A percentile compares a stretch with the other conserved stretches of the same genome.
Evolutionary conservation across 2,797 vertebrate genomes (phyloP).

Genomic region (Merluccius polli): DNA sequence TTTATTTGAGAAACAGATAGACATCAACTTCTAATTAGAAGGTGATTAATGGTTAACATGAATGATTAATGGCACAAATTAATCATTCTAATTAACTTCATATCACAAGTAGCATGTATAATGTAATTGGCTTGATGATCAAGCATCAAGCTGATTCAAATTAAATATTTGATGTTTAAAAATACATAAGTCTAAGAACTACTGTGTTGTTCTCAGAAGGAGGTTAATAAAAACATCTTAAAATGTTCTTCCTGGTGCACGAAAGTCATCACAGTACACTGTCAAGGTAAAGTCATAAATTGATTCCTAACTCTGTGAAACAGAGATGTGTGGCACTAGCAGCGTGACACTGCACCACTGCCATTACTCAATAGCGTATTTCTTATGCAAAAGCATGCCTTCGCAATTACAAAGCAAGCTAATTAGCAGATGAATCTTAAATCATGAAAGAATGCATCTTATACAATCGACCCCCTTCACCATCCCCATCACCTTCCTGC

Average conservation of each 20-base stretch:
- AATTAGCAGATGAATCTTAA: slow-evolving; percentile 60
- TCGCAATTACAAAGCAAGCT: slow-evolving; percentile 56
- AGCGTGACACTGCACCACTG: slow-evolving; percentile 29
- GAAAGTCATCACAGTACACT: slow-evolving; percentile 28
- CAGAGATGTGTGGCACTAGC: slow-evolving; percentile 42
- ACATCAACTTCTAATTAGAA: slow-evolving; percentile 35
- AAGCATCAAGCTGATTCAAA: slow-evolving; percentile 35
- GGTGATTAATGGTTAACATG: slow-evolving; percentile 43
- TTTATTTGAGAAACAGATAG: slow-evolving; percentile 26
- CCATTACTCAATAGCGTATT: slow-evolving; percentile 52
- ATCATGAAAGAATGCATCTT: slow-evolving; percentile 55
- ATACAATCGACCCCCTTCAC: slow-evolving; percentile 39
- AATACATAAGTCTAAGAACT: slow-evolving; percentile 36
- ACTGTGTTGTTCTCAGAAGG: slow-evolving; percentile 40
- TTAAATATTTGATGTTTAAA: slow-evolving; percentile 32
- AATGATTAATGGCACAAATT: slow-evolving; percentile 43
- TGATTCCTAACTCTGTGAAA: slow-evolving; percentile 55
- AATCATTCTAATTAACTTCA: slow-evolving; percentile 49
- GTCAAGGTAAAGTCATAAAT: slow-evolving; percentile 51
- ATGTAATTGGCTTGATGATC: too few species aligned
- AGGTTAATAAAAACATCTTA: slow-evolving; percentile 28
- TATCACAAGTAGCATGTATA: slow-evolving; percentile 30
- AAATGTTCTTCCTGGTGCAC: slow-evolving; percentile 25
- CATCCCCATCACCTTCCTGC: slow-evolving; percentile 12
- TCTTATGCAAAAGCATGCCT: slow-evolving; percentile 42